Conservation (phyloP, 2,888 invertebrate species). For the Polyploca ridens region DNA sequence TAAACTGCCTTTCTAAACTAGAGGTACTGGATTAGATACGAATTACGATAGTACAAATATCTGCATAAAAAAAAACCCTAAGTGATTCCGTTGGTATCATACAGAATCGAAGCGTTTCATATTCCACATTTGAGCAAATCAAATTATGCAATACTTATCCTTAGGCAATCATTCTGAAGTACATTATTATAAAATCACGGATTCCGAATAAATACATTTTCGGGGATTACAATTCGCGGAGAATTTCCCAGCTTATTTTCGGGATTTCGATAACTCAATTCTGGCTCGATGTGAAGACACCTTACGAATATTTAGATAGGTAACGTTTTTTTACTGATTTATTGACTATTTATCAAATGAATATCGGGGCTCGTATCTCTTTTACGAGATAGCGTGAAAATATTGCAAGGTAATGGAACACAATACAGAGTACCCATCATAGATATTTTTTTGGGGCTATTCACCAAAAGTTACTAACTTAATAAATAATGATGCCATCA, state of each 20-base stretch:
- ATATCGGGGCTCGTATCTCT: neutral
- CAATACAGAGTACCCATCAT: neutral
- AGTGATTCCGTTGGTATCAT: neutral
- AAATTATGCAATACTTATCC: neutral
- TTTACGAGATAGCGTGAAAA: neutral
- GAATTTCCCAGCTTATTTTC: conserved; percentile 4
- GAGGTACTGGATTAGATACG: too few species aligned
- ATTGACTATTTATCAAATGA: neutral
- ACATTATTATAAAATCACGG: conserved; percentile 7
- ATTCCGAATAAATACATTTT: conserved; percentile 5
- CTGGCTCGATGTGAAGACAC: conserved; percentile 2
- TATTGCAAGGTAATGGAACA: neutral
- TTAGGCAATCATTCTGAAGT: conserved; percentile 1
- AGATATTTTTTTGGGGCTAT: neutral
- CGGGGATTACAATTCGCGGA: neutral
- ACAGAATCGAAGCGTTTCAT: neutral
- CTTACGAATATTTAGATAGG: neutral
- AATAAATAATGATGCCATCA: too few species aligned
- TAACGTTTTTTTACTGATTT: neutral
- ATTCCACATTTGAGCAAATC: neutral
- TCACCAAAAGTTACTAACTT: too few species aligned
- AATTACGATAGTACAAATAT: neutral
- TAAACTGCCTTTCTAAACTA: too few species aligned
- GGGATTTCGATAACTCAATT: conserved; percentile 1
- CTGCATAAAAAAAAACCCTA: neutral